Percentiles rank a stretch among this genome's conserved stretches.
These are phyloP conservation scores for Eustalomyia histrio DNA, from an alignment of 2,888 invertebrate genomes.

Conservation along the genomic window DNA sequence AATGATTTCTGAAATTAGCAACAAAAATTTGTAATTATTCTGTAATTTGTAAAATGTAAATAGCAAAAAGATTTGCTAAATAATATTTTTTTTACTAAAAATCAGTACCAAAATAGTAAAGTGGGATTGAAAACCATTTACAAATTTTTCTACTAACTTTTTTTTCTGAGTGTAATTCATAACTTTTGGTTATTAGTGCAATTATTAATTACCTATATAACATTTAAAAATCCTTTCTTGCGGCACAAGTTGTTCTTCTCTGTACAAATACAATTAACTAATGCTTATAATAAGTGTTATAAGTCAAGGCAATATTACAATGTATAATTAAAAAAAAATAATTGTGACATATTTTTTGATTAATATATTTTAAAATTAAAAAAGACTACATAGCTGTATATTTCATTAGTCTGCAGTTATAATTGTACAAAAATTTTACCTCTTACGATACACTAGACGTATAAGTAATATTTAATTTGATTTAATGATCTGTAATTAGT, in stretches of 20 bases:
- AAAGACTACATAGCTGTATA: neutral
- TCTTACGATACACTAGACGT: constrained; percentile 17
- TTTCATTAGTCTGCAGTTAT: neutral
- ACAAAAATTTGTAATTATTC: no score
- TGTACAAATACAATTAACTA: constrained; percentile 45
- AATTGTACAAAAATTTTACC: constrained; percentile 11
- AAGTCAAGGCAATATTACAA: constrained; percentile 68
- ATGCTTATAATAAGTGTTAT: constrained; percentile 40
- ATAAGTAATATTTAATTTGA: constrained; percentile 30
- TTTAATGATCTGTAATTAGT: neutral
- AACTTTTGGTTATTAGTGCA: no score
- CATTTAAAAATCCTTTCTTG: neutral
- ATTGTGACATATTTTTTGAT: constrained; percentile 45
- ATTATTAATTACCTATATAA: no score
- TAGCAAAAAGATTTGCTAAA: no score
- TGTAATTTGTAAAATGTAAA: no score
- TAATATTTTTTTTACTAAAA: no score
- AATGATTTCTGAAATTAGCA: no score
- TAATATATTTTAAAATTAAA: constrained; percentile 17
- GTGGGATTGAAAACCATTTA: no score
- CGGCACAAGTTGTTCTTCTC: constrained; percentile 20
- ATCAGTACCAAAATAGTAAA: no score
- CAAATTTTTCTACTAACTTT: no score
- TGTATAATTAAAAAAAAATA: constrained; percentile 42
- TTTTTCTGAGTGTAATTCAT: no score